Percentiles rank a stretch among this genome's conserved stretches.
These are phyloP conservation scores for Agelastica alni DNA, from an alignment of 2,888 invertebrate genomes.

Conservation along the genomic window DNA sequence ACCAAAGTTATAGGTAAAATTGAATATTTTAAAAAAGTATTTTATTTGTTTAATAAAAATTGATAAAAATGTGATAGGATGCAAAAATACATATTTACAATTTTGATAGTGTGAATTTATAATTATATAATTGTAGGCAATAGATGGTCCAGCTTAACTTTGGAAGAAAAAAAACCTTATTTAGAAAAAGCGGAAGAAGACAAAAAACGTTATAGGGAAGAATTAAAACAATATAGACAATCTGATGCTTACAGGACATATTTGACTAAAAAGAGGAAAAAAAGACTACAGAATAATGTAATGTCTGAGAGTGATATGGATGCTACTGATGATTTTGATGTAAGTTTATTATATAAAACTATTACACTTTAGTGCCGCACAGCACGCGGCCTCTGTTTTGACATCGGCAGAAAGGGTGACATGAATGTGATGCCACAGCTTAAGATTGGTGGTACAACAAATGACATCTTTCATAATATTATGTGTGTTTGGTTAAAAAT, in stretches of 20 bases:
- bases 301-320: constrained; percentile 59
- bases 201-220: constrained; percentile 61
- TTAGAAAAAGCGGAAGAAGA: constrained; percentile 62
- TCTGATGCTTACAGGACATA: constrained; percentile 62
- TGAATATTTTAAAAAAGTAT: not conserved
- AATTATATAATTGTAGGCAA: constrained; percentile 57
- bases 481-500: too few relatives aligned
- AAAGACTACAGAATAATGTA: constrained; percentile 54
- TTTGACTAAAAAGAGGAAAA: constrained; percentile 59
- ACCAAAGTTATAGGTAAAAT: constrained; percentile 56
- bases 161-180: constrained; percentile 62
- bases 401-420: too few relatives aligned
- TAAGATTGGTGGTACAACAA: too few relatives aligned
- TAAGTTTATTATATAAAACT: too few relatives aligned
- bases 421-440: too few relatives aligned
- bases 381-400: too few relatives aligned
- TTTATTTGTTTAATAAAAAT: too few relatives aligned
- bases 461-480: too few relatives aligned
- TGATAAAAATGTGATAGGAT: too few relatives aligned
- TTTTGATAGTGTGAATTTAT: too few relatives aligned
- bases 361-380: too few relatives aligned
- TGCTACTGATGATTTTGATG: constrained; percentile 61
- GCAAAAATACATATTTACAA: too few relatives aligned
- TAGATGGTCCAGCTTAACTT: constrained; percentile 62
- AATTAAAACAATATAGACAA: constrained; percentile 61